These are phyloP conservation scores for Stomatorhinus ivindoensis DNA, from an alignment of 2,113 vertebrate genomes.

Conservation along the genomic window DNA sequence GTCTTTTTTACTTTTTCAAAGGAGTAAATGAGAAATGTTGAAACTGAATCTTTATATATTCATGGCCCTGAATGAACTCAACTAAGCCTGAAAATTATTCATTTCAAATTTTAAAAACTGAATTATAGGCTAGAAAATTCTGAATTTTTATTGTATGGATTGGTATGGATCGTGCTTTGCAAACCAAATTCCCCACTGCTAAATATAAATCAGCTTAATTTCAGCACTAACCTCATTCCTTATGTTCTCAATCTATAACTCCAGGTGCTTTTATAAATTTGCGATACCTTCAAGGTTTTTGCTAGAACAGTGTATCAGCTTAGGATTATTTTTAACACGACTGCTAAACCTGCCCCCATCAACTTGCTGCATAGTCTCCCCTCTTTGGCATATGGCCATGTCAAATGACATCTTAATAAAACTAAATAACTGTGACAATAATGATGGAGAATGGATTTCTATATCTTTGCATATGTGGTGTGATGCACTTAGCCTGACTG, in stretches of 20 bases:
- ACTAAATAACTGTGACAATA: not conserved
- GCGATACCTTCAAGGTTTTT: not conserved
- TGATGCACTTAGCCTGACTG: not conserved
- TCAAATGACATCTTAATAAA: not conserved
- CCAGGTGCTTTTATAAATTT: not conserved
- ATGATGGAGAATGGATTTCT: not conserved
- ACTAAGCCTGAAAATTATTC: not conserved
- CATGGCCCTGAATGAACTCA: not conserved
- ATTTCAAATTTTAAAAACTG: not conserved
- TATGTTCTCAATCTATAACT: not conserved
- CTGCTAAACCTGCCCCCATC: not conserved
- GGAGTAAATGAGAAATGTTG: not conserved
- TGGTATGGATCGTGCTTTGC: not conserved
- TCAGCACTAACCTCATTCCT: not conserved
- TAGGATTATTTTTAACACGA: not conserved
- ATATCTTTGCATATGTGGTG: not conserved
- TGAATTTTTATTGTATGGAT: not conserved
- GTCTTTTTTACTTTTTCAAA: not conserved
- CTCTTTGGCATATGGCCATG: not conserved
- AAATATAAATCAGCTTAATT: not conserved
- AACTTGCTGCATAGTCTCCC: not conserved
- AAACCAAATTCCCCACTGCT: not conserved
- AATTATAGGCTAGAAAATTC: not conserved
- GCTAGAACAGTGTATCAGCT: not conserved
- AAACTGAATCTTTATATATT: not conserved